A percentile compares a stretch with the other conserved stretches of the same genome.
Conservation (phyloP, 2,797 vertebrate species). For the Loriculus beryllinus region DNA sequence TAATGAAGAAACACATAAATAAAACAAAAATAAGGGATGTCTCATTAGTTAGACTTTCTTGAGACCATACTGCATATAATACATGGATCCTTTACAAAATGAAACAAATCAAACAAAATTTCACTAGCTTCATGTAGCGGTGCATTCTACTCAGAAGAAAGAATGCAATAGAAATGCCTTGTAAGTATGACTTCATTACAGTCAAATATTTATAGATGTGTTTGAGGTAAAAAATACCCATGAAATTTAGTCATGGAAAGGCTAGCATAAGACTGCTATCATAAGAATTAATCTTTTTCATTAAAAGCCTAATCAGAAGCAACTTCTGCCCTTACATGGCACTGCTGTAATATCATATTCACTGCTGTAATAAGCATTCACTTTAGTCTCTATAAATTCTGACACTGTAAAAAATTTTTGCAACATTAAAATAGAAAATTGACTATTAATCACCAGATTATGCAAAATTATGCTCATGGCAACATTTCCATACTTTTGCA, state of each 20-base stretch:
- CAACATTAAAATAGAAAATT: slow-evolving; percentile 18
- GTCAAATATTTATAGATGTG: neutral
- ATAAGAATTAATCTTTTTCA: neutral
- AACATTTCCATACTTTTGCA: slow-evolving; percentile 18
- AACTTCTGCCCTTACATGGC: neutral
- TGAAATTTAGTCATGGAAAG: neutral
- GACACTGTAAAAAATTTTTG: slow-evolving; percentile 9
- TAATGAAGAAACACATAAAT: neutral
- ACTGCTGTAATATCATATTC: neutral
- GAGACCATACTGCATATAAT: neutral
- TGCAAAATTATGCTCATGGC: slow-evolving; percentile 1
- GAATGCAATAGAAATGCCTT: neutral
- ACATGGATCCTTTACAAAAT: neutral
- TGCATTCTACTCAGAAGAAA: neutral
- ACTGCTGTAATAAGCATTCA: neutral
- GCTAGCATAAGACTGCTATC: neutral
- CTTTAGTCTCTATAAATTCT: slow-evolving; percentile 17
- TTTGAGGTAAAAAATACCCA: neutral
- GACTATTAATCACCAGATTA: slow-evolving; percentile 24
- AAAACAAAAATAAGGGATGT: neutral
- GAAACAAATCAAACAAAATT: neutral
- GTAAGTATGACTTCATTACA: neutral
- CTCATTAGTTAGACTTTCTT: neutral
- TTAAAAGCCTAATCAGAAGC: neutral
- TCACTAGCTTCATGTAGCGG: neutral